Evolutionary conservation across 2,888 invertebrate genomes (phyloP).

Genomic region (Cordilura impudica): DNA sequence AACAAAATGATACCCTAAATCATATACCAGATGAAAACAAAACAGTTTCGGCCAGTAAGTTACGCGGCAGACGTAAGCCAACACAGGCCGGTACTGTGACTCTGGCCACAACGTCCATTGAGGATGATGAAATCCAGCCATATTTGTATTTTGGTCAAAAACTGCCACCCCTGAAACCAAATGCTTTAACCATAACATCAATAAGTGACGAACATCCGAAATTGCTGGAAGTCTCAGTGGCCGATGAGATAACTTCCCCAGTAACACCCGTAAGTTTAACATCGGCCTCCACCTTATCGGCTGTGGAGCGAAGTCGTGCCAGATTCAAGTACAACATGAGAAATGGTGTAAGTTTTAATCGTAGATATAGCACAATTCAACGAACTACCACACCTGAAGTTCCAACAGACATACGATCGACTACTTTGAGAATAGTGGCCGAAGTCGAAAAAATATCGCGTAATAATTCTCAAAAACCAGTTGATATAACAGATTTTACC

Average conservation of each 20-base stretch:
- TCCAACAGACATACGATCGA: conserved; percentile 37
- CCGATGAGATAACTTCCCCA: conserved; percentile 66
- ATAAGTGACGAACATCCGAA: conserved; percentile 79
- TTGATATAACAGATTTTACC: conserved; percentile 22
- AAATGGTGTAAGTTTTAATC: conserved; percentile 59
- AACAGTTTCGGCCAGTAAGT: conserved; percentile 62
- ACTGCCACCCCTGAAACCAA: conserved; percentile 77
- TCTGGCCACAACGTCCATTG: conserved; percentile 63
- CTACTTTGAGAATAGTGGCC: conserved; percentile 35
- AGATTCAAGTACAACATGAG: conserved; percentile 72
- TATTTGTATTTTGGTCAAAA: conserved; percentile 86
- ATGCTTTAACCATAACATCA: conserved; percentile 76
- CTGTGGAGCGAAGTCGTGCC: conserved; percentile 71
- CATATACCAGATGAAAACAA: conserved; percentile 73
- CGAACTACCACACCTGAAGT: conserved; percentile 38
- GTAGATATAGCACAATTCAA: conserved; percentile 52
- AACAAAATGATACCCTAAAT: conserved; percentile 75
- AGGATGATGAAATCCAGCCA: conserved; percentile 82
- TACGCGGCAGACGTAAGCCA: conserved; percentile 67
- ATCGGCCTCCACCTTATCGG: conserved; percentile 65
- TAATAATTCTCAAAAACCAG: neutral
- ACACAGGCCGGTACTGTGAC: conserved; percentile 52
- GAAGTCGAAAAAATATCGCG: neutral
- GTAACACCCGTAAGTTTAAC: conserved; percentile 54
- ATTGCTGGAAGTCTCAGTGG: conserved; percentile 82